Percentiles rank a stretch among this genome's conserved stretches.
Conservation (phyloP, 2,113 vertebrate genomes). For the Cathartes aura region DNA sequence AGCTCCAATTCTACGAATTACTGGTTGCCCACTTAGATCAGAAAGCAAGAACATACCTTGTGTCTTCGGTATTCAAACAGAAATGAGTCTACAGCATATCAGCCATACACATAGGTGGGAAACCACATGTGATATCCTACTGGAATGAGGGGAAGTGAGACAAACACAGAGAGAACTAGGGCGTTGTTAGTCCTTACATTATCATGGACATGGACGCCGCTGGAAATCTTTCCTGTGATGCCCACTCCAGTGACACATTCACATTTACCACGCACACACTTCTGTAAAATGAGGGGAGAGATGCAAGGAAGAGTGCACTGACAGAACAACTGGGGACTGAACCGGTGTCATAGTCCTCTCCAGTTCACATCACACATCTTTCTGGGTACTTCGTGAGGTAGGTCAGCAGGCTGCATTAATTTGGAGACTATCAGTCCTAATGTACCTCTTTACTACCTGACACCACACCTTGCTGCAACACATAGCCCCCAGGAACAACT, state of each 20-base stretch:
- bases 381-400: no score
- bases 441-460: neutral
- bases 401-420: neutral
- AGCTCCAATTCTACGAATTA: neutral
- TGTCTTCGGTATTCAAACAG: neutral
- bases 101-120: neutral
- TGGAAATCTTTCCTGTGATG: neutral
- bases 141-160: neutral
- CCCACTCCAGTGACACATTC: neutral
- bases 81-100: neutral
- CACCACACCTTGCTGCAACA: neutral
- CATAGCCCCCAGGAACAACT: neutral
- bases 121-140: accelerated
- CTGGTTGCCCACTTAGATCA: neutral
- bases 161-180: neutral
- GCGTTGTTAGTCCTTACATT: neutral
- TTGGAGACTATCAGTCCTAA: neutral
- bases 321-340: neutral
- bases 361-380: neutral
- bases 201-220: neutral
- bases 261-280: accelerated
- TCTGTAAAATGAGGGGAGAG: neutral
- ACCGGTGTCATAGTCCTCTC: neutral
- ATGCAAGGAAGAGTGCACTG: neutral
- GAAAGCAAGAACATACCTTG: neutral